Evolutionary conservation across 2,888 invertebrate species (phyloP), one percentile per base, ranked within the genome.

Genomic region (Teleogryllus oceanicus): DNA sequence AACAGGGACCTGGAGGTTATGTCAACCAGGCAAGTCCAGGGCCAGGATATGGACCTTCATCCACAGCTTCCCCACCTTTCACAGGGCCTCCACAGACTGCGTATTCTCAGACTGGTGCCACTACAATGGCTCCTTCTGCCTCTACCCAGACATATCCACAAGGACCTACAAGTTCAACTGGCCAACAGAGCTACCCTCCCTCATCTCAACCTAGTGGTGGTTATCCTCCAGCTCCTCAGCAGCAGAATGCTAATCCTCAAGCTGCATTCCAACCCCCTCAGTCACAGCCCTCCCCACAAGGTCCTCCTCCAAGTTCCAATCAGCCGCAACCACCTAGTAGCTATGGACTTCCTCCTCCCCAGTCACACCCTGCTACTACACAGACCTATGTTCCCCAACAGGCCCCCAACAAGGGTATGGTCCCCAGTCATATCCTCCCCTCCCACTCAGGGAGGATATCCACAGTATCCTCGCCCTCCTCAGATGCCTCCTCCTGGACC

Each of bases 401-500:
- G n/a, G n/a, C n/a, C n/a, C n/a, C n/a, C 81, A 81, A 24, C 82
- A 82, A 78, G 81, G 78, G 10, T 82, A 82, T 78, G 80, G 80
- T 5, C 81, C 80, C 24, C 80, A 80, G 16, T 78, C 78, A 8
- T 80, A 80, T 18, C 86, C 87, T 16, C 88, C 84, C 84, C 84
- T 24, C 91, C 91, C 2, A 90, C 91, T 1, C 90, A 90, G 83
- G 87, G 86, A 11, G 85, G 85, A 24, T 92, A 92, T 85, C 91
- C 91, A 81, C 91, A 92, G 80, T 88, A 88, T 80, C 90, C 91
- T 24, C 87, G 92, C 82, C 91, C 92, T 2, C 89, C 89, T 50
- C 89, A 89, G 84, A 89, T 89, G 85, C 89, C 89, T 74, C 90
- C 85, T 8, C 91, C 91, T 1, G 91, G 91, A 10, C 93, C 92